Base-by-base conservation (phyloP, 1,140 invertebrate genomes). In the Aradophagus sp. region DNA sequence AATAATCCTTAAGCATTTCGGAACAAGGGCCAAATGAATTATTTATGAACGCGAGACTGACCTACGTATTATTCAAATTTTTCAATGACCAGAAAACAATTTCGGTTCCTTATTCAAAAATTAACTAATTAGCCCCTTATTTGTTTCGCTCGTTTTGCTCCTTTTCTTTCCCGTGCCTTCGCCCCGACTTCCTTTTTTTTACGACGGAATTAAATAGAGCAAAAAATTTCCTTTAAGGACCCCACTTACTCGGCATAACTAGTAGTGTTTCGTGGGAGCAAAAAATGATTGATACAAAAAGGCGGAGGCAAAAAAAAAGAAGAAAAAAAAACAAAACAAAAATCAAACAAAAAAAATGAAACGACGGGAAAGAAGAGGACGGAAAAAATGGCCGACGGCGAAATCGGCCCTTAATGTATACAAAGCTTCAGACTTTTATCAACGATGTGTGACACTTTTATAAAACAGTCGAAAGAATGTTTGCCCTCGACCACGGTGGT, bases 31-130 rank as follows among this genome's bases (percentile, higher is more conserved):
- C 15, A 19, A 12, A 59, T 68, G 55, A 68, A 68, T 68, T 47
- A 68, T 68, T 68, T 53, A 68, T 68, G 41, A 68, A 52, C 13
- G 15, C 26, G 12, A 4, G 34, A 52, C 34, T 67, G 52, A 50
- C 55, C 53, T 38, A 23, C 32, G 45, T 16, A 53, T 67, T 67
- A 67, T 67, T 52, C 23, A 67, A 59, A 67, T 59, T 36, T 14
- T 16, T 38, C 38, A 52, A 58, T 38, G 52, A 67, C 50, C 52
- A 44, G 62, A 66, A 67, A 67, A 38, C 23, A 31, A 38, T 35
- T 31, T 67, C 12, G 10, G 36, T 8, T 32, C 39, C 15, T n/a
- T 14, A 15, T 52, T 44, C 47, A 31, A n/a, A 47, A 58, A 47
- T 47, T 29, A 27, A 58, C 14, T 20, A 48, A 48, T 61, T 36